phyloP scores from a whole-genome alignment of 2,888 invertebrate genomes.

The Cerastis leucographa region DNA sequence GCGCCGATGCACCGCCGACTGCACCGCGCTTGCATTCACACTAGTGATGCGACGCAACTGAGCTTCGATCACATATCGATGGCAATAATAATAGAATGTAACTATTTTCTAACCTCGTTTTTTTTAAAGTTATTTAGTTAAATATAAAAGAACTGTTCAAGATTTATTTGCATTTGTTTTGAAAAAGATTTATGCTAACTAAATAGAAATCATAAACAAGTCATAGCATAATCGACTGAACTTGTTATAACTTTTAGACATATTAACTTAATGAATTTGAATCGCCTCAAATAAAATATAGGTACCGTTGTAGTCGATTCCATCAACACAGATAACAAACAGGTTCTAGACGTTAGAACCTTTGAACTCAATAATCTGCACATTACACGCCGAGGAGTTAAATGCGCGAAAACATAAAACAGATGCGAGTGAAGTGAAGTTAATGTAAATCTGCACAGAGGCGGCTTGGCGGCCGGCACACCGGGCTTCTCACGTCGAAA shows the following conservation, averaged over 20 bases:
- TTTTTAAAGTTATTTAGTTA: background rate
- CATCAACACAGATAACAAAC: slow-evolving; percentile 46
- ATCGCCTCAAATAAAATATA: slow-evolving; percentile 29
- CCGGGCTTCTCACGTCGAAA: slow-evolving; percentile 76
- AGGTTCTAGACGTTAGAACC: slow-evolving; percentile 33
- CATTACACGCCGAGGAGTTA: slow-evolving; percentile 48
- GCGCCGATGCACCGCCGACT: slow-evolving; percentile 70
- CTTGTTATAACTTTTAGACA: slow-evolving; percentile 26
- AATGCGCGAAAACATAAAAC: slow-evolving; percentile 55
- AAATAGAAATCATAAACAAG: slow-evolving; percentile 33
- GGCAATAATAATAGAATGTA: slow-evolving; percentile 2
- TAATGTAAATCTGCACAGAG: slow-evolving; percentile 52
- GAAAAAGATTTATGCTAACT: slow-evolving; percentile 18
- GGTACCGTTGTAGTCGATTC: slow-evolving; percentile 42
- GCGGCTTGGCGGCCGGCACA: slow-evolving; percentile 39
- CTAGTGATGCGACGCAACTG: slow-evolving; percentile 73
- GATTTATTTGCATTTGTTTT: slow-evolving; percentile 10
- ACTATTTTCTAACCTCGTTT: background rate
- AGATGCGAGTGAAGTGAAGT: slow-evolving; percentile 51
- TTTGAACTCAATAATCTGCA: slow-evolving; percentile 46
- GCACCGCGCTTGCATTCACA: slow-evolving; percentile 75
- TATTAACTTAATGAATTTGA: slow-evolving; percentile 50
- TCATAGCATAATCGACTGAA: slow-evolving; percentile 23
- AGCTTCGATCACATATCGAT: slow-evolving; percentile 62
- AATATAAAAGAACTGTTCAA: background rate